Base-by-base conservation (phyloP, 2,888 invertebrate species). In the Drymonia ruficornis region DNA sequence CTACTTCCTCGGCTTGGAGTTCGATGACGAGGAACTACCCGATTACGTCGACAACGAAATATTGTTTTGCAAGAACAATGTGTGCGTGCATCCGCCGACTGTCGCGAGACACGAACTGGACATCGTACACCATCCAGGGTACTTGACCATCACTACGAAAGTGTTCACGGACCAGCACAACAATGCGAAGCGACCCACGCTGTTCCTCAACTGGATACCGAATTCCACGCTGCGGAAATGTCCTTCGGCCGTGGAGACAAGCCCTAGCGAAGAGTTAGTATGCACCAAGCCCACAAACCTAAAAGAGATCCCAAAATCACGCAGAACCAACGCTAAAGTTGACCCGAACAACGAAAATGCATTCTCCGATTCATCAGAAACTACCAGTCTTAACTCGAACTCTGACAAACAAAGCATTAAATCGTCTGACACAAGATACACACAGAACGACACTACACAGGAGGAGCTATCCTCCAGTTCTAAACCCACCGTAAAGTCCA, bases 51-150 rank as follows among this genome's bases (percentile, higher is more conserved):
- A 97, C 86, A 97, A 97, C 77, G 97, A 97, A 91, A 95, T 96
- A 58, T 91, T 97, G 49, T 97, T 97, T 85, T 97, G 97, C 88
- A 99, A 99, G 91, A 99, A 99, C 85, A 99, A 99, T 88, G 98
- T 99, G 36, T 99, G 99, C 86, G 98, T 99, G 46, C 99, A 99
- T 93, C 98, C 98, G 7, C 97, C 98, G 48, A 96, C 97, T 0
- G 94, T 96, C 59, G 94, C 97, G 50, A 94, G 97, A 49, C 96
- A 96, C 71, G 96, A 96, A 73, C 94, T 96, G 52, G 98, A 98
- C 68, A 95, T 97, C 31, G 93, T 97, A 0, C 99, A 99, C 79
- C 97, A 98, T 87, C 98, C 98, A 2, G 99, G 95, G 18, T 99
- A 99, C 82, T 93, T 99, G 70, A 97, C 98, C 0, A 95, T 99